These are phyloP conservation scores for Hypsopygia costalis DNA, from an alignment of 2,888 invertebrate genomes.

Conservation along the genomic window DNA sequence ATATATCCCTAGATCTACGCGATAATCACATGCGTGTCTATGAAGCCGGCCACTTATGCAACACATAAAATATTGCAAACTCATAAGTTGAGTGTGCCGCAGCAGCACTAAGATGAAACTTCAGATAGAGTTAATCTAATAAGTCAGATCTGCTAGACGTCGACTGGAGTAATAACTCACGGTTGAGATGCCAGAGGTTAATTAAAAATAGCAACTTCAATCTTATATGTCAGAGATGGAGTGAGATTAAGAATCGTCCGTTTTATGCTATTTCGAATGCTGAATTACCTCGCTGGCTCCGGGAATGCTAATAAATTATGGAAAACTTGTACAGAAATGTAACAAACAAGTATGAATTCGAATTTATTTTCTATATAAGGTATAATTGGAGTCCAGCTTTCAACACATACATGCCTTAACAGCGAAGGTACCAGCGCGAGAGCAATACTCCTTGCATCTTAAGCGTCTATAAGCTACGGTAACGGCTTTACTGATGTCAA, in stretches of 20 bases:
- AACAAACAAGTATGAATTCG: too few relatives aligned
- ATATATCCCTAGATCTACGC: slow-evolving; percentile 42
- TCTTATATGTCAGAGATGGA: slow-evolving; percentile 63
- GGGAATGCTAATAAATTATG: slow-evolving; percentile 23
- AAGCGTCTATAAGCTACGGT: too few relatives aligned
- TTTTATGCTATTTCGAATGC: slow-evolving; percentile 45
- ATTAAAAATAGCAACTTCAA: slow-evolving; percentile 79
- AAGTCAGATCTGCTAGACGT: slow-evolving; percentile 75
- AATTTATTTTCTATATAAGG: too few relatives aligned
- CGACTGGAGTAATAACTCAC: slow-evolving; percentile 71
- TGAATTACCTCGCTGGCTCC: slow-evolving; percentile 22
- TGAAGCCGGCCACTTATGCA: slow-evolving; percentile 55
- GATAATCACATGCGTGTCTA: slow-evolving; percentile 58
- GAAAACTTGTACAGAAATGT: slow-evolving; percentile 11
- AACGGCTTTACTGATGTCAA: too few relatives aligned
- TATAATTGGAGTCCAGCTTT: too few relatives aligned
- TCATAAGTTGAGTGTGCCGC: slow-evolving; percentile 52
- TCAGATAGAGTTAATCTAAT: slow-evolving; percentile 76
- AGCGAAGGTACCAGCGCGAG: too few relatives aligned
- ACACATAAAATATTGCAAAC: slow-evolving; percentile 71
- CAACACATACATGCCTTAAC: too few relatives aligned
- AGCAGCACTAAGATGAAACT: slow-evolving; percentile 58
- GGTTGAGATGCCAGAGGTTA: slow-evolving; percentile 74
- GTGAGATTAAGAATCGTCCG: slow-evolving; percentile 57
- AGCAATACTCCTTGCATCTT: too few relatives aligned